phyloP scores from a whole-genome alignment of 2,113 vertebrate species.

The Misgurnus mizolepis region DNA sequence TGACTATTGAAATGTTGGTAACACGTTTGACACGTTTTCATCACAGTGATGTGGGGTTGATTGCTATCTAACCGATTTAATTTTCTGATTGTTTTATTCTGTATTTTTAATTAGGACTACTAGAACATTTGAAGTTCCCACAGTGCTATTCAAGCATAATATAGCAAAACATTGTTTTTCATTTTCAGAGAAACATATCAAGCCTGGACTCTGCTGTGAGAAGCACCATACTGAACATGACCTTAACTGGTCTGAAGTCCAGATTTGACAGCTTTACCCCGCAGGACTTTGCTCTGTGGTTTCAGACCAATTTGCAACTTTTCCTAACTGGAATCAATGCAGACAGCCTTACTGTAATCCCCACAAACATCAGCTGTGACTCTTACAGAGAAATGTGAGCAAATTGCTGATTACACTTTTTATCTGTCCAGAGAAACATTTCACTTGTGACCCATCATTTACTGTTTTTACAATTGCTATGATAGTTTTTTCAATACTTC shows the following conservation, averaged over 20 bases:
- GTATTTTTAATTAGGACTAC: too few relatives aligned
- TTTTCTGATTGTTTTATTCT: too few relatives aligned
- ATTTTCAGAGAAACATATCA: constrained; percentile 41
- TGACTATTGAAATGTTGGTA: too few relatives aligned
- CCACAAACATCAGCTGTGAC: constrained; percentile 39
- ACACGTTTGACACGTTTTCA: too few relatives aligned
- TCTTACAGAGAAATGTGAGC: constrained; percentile 42
- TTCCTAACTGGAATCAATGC: constrained; percentile 37
- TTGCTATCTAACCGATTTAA: too few relatives aligned
- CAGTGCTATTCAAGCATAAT: too few relatives aligned
- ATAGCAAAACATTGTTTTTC: background rate
- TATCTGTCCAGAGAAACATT: too few relatives aligned
- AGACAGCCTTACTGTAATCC: constrained; percentile 38
- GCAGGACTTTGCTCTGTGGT: constrained; percentile 32
- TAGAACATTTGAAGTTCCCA: too few relatives aligned
- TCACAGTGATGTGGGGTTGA: too few relatives aligned
- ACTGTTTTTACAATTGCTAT: too few relatives aligned
- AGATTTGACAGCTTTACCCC: constrained; percentile 22
- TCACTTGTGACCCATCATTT: background rate
- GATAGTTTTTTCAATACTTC: too few relatives aligned
- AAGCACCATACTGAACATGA: constrained; percentile 48
- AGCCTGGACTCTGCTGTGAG: constrained; percentile 31
- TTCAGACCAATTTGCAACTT: constrained; percentile 34
- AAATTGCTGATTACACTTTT: background rate
- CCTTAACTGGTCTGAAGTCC: constrained; percentile 26